Conservation (phyloP, 2,888 invertebrate species). For the Masnerella sp. region DNA sequence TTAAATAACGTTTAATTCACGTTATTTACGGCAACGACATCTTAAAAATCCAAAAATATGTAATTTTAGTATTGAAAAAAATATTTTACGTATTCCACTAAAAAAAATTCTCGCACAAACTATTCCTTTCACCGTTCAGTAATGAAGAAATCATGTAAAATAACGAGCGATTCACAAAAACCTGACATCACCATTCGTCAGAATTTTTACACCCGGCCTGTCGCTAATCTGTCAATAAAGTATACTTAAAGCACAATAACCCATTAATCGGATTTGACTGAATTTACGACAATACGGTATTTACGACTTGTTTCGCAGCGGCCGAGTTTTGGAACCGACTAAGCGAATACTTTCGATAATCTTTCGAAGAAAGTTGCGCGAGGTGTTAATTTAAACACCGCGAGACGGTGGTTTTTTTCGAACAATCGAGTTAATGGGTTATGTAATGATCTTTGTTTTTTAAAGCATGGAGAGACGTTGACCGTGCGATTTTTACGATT, state of each 20-base stretch:
- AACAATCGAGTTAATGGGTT: conserved; percentile 43
- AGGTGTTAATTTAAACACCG: conserved; percentile 37
- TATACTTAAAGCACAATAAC: conserved; percentile 15
- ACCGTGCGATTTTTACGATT: conserved; percentile 45
- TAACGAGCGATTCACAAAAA: not conserved
- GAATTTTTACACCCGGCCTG: conserved; percentile 1
- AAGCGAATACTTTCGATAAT: conserved; percentile 23
- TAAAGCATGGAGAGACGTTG: conserved; percentile 16
- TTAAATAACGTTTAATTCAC: no score
- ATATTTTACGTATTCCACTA: no score
- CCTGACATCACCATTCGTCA: not conserved
- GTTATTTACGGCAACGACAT: no score
- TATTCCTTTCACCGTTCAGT: not conserved
- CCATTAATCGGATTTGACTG: conserved; percentile 31
- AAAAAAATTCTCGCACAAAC: no score
- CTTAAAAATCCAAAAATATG: no score
- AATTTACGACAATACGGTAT: conserved; percentile 13
- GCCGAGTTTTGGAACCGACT: not conserved
- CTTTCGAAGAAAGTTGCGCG: conserved; percentile 1
- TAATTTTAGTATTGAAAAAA: no score
- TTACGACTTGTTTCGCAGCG: conserved; percentile 10
- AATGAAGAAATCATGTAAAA: conserved; percentile 10
- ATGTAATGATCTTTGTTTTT: conserved; percentile 40
- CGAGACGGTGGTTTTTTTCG: conserved; percentile 17
- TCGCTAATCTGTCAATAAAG: conserved; percentile 32